Conservation (phyloP, 2,888 invertebrate species). For the Pilophorus perplexus region DNA sequence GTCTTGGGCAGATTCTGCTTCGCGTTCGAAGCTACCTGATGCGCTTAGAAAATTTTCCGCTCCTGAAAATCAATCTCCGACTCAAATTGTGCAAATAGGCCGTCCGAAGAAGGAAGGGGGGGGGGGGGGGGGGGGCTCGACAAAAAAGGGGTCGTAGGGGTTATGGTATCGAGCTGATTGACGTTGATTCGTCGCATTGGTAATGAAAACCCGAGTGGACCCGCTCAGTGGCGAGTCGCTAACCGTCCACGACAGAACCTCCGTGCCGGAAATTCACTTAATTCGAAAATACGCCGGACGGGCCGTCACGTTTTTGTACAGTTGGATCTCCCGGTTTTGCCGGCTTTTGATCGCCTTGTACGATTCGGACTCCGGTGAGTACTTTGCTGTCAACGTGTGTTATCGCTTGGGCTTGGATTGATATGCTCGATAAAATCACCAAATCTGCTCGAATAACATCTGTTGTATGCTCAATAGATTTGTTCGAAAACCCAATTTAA, state of each 20-base stretch:
- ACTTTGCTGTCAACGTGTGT: too few species aligned
- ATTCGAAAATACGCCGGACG: background rate
- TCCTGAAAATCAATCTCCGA: too few species aligned
- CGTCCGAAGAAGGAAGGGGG: background rate
- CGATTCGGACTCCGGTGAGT: slow-evolving; percentile 1
- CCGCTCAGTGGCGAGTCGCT: slow-evolving; percentile 9
- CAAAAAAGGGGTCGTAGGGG: too few species aligned
- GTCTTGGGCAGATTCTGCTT: too few species aligned
- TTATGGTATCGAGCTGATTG: slow-evolving; percentile 24
- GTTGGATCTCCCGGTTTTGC: background rate
- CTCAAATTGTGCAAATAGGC: too few species aligned
- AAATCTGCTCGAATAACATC: too few species aligned
- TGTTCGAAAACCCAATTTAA: too few species aligned
- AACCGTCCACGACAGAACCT: background rate
- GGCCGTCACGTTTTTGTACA: background rate
- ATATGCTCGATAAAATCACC: too few species aligned
- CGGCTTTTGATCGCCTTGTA: background rate
- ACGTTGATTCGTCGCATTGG: slow-evolving; percentile 18
- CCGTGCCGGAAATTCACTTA: background rate
- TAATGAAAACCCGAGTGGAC: slow-evolving; percentile 6
- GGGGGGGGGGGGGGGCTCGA: background rate
- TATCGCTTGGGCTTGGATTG: too few species aligned
- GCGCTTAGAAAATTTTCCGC: too few species aligned
- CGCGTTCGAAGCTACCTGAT: too few species aligned
- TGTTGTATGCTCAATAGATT: too few species aligned